phyloP scores from a whole-genome alignment of 30 jellyfish, hydroid and myxozoan species.

The Aurelia sp. region DNA sequence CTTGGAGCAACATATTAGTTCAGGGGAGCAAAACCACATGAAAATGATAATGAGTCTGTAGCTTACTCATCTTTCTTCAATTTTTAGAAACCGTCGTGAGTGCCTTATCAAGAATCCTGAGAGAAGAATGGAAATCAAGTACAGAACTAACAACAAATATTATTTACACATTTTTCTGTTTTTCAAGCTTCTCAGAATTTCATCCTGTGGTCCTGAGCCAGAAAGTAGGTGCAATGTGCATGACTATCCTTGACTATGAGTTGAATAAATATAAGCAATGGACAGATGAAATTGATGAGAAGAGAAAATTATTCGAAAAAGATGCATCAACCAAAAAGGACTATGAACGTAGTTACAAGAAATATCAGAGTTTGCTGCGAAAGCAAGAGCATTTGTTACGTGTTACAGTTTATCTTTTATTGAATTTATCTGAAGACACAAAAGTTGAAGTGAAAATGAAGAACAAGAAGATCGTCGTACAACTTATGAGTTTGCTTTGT shows the following conservation, averaged over 20 bases:
- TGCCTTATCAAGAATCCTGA: slow-evolving; percentile 92
- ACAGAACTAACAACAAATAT: slow-evolving; percentile 95
- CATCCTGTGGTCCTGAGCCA: slow-evolving; percentile 85
- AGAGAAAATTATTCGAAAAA: slow-evolving; percentile 68
- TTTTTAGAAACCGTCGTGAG: slow-evolving; percentile 92
- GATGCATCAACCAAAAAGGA: slow-evolving; percentile 85
- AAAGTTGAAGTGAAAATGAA: slow-evolving; percentile 96
- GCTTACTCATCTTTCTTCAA: too few species aligned
- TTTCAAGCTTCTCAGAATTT: slow-evolving; percentile 96
- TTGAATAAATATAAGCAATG: slow-evolving; percentile 84
- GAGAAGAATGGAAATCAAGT: slow-evolving; percentile 99
- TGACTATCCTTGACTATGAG: slow-evolving; percentile 89
- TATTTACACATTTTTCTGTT: slow-evolving; percentile 96
- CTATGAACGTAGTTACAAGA: slow-evolving; percentile 89
- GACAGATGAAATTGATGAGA: slow-evolving; percentile 88
- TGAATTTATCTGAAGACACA: slow-evolving; percentile 95
- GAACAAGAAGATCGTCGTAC: slow-evolving; percentile 78
- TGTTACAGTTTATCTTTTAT: slow-evolving; percentile 91
- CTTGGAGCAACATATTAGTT: too few species aligned
- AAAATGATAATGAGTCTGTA: too few species aligned
- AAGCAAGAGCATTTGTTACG: slow-evolving; percentile 98
- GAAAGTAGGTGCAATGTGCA: slow-evolving; percentile 95
- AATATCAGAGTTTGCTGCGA: slow-evolving; percentile 74
- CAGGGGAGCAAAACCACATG: too few species aligned
- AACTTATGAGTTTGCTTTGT: slow-evolving; percentile 68